phyloP scores from a whole-genome alignment of 1,140 invertebrate genomes.

The Sitophilus oryzae region DNA sequence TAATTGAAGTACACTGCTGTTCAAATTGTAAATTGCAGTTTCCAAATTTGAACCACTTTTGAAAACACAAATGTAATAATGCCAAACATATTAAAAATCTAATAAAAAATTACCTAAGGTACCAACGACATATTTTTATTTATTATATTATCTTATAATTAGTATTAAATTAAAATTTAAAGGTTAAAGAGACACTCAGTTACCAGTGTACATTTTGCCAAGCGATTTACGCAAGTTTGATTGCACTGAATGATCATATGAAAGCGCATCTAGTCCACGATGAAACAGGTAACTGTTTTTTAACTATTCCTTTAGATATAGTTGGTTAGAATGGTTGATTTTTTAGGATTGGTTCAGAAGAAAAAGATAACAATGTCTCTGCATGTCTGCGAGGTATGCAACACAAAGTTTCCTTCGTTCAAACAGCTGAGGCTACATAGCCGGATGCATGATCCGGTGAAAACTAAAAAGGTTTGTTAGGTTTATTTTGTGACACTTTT shows the following conservation, averaged over 20 bases:
- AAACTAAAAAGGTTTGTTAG: constrained; percentile 45
- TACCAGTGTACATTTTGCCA: constrained; percentile 48
- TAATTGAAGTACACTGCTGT: constrained; percentile 36
- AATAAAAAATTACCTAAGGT: constrained; percentile 6
- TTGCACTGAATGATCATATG: constrained; percentile 49
- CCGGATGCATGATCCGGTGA: constrained; percentile 63
- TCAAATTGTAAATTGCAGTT: constrained; percentile 34
- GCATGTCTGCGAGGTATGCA: constrained; percentile 55
- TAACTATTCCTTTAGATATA: no score
- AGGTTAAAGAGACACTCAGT: constrained; percentile 13
- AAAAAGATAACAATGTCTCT: constrained; percentile 16
- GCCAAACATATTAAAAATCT: not conserved
- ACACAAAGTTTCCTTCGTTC: constrained; percentile 58
- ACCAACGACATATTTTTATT: not conserved
- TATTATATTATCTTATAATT: not conserved
- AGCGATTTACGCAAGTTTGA: constrained; percentile 45
- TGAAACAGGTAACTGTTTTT: constrained; percentile 3
- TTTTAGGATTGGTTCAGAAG: constrained; percentile 10
- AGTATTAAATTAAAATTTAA: not conserved
- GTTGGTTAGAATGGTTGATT: no score
- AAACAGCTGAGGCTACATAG: constrained; percentile 64
- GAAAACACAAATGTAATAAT: constrained; percentile 33
- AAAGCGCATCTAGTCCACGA: constrained; percentile 45
- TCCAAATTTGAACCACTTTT: constrained; percentile 30
- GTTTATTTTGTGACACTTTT: no score